A percentile compares a stretch with the other conserved stretches of the same genome.
Evolutionary conservation across 1,140 invertebrate species (phyloP).

Genomic region (Zaprionus nigranus): DNA sequence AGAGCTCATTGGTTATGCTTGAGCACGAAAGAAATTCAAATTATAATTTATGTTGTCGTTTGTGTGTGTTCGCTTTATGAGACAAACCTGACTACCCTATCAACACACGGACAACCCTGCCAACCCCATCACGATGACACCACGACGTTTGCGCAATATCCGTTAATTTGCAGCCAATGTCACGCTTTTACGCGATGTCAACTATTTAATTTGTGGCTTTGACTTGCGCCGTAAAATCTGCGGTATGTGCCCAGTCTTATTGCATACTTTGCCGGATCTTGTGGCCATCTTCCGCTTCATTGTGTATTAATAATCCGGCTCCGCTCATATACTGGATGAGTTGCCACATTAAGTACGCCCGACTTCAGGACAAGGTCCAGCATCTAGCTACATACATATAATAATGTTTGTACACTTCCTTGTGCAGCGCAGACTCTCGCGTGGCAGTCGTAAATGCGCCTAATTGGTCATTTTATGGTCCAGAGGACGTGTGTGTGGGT

Average conservation of each 20-base stretch:
- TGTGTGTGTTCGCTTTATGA: slow-evolving; percentile 64
- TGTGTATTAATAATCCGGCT: slow-evolving; percentile 78
- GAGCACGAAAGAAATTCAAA: slow-evolving; percentile 83
- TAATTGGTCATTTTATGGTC: slow-evolving; percentile 78
- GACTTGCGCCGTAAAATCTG: slow-evolving; percentile 73
- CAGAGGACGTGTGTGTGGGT: slow-evolving; percentile 37
- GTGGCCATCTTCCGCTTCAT: slow-evolving; percentile 53
- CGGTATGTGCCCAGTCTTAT: slow-evolving; percentile 78
- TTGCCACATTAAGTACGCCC: slow-evolving; percentile 40
- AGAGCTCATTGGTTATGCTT: slow-evolving; percentile 76
- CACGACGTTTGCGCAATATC: slow-evolving; percentile 34
- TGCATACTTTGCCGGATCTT: slow-evolving; percentile 65
- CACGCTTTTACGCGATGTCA: slow-evolving; percentile 67
- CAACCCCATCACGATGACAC: background rate
- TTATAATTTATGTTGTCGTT: slow-evolving; percentile 84
- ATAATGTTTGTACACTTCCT: slow-evolving; percentile 43
- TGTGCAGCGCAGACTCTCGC: slow-evolving; percentile 42
- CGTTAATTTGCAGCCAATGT: slow-evolving; percentile 58
- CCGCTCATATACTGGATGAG: slow-evolving; percentile 43
- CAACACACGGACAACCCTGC: background rate
- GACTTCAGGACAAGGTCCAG: slow-evolving; percentile 20
- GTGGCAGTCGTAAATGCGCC: slow-evolving; percentile 80
- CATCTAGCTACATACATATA: background rate
- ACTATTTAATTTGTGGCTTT: slow-evolving; percentile 83
- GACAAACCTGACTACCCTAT: slow-evolving; percentile 16